phyloP scores from a whole-genome alignment of 2,888 invertebrate genomes.

The Geophilus truncorum region DNA sequence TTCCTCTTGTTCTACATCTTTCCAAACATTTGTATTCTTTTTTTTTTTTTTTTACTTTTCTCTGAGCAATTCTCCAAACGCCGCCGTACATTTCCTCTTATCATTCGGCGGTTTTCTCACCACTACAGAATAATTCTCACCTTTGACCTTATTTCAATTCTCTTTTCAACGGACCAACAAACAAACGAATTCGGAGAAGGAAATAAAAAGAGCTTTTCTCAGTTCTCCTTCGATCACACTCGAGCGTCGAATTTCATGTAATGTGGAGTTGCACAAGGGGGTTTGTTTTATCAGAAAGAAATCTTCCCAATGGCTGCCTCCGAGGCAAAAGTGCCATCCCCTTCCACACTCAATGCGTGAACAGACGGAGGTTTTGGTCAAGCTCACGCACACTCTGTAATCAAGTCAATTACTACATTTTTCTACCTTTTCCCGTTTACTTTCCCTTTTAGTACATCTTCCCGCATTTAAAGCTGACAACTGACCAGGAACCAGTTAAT shows the following conservation, averaged over 20 bases:
- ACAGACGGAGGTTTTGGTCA: background rate
- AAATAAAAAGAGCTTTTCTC: slow-evolving; percentile 1
- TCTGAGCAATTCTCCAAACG: background rate
- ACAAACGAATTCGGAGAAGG: background rate
- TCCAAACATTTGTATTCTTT: background rate
- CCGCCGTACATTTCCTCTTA: background rate
- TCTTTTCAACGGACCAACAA: background rate
- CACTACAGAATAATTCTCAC: background rate
- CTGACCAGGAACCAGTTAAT: too few relatives aligned
- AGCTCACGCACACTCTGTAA: background rate
- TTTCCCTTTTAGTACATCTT: background rate
- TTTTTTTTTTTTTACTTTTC: background rate
- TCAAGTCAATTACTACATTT: slow-evolving; percentile 12
- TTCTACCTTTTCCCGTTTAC: background rate
- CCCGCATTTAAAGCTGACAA: background rate
- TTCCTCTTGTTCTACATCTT: background rate
- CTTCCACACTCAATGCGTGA: background rate
- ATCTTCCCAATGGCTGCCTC: slow-evolving; percentile 20
- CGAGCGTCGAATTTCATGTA: slow-evolving; percentile 18
- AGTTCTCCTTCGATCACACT: slow-evolving; percentile 12
- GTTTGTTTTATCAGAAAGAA: slow-evolving; percentile 7
- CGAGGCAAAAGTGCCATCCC: slow-evolving; percentile 4
- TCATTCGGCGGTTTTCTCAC: background rate
- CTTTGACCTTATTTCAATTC: slow-evolving; percentile 5
- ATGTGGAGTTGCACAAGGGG: slow-evolving; percentile 1